These are phyloP conservation scores for Rhea pennata DNA, from an alignment of 2,113 vertebrate species.

Conservation along the genomic window DNA sequence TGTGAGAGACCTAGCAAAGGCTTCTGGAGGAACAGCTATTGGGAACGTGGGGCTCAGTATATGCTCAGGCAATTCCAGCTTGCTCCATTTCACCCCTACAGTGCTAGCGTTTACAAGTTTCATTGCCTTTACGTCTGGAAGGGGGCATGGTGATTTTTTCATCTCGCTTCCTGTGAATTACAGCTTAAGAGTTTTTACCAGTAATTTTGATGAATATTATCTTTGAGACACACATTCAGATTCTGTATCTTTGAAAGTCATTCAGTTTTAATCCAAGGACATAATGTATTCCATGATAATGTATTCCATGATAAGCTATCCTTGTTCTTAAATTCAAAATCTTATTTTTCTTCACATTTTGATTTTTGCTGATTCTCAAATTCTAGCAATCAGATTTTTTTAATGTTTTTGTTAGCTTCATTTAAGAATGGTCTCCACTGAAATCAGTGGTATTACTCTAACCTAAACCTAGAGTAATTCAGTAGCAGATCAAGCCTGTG, in stretches of 20 bases:
- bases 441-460: background rate
- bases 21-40: background rate
- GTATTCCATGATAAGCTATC: background rate
- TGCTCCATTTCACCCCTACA: background rate
- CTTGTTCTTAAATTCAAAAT: background rate
- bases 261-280: background rate
- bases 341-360: background rate
- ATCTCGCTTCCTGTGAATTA: background rate
- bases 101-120: background rate
- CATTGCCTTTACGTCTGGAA: background rate
- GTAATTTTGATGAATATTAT: background rate
- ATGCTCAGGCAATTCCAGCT: background rate
- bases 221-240: background rate
- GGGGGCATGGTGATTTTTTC: background rate
- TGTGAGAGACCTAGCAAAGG: background rate
- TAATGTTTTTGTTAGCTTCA: background rate
- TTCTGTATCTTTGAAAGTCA: background rate
- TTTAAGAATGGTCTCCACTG: background rate
- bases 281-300: background rate
- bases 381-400: background rate
- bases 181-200: background rate
- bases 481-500: background rate
- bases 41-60: background rate
- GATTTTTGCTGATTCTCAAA: background rate
- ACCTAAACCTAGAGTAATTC: background rate